phyloP scores from a whole-genome alignment of 2,888 invertebrate genomes.

The Tipula helvola region DNA sequence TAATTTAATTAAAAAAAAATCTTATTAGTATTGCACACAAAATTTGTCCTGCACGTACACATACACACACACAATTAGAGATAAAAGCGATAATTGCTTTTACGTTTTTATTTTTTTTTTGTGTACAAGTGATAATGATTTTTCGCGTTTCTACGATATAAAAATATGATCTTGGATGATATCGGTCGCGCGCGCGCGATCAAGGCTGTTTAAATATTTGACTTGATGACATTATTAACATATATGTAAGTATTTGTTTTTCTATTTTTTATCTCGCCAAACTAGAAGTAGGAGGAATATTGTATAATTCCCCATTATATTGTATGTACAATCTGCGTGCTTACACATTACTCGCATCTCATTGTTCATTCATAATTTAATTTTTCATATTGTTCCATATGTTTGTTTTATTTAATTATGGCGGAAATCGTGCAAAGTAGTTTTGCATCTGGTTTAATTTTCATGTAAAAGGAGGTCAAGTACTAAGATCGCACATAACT shows the following conservation, averaged over 20 bases:
- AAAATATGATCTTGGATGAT: not conserved
- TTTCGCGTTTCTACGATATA: not conserved
- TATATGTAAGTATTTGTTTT: too few relatives aligned
- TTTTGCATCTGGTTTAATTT: too few relatives aligned
- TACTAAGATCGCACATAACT: not conserved
- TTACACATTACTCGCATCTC: not conserved
- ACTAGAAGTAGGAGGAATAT: too few relatives aligned
- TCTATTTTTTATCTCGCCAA: too few relatives aligned
- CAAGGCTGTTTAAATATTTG: not conserved
- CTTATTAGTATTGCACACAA: not conserved
- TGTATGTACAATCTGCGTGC: too few relatives aligned
- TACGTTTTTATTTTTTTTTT: not conserved
- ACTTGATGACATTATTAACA: not conserved
- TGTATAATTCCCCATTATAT: too few relatives aligned
- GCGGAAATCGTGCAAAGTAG: too few relatives aligned
- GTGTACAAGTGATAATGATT: not conserved
- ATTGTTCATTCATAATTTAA: not conserved
- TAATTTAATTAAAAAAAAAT: not conserved
- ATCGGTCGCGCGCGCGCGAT: not conserved
- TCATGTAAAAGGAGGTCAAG: not conserved
- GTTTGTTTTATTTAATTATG: not conserved
- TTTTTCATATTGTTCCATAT: not conserved
- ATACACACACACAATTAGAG: not conserved
- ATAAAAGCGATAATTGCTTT: not conserved
- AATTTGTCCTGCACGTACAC: not conserved